Evolutionary conservation across 2,888 invertebrate genomes (phyloP), one percentile per base, ranked within the genome.

Genomic region (Lobophora halterata): DNA sequence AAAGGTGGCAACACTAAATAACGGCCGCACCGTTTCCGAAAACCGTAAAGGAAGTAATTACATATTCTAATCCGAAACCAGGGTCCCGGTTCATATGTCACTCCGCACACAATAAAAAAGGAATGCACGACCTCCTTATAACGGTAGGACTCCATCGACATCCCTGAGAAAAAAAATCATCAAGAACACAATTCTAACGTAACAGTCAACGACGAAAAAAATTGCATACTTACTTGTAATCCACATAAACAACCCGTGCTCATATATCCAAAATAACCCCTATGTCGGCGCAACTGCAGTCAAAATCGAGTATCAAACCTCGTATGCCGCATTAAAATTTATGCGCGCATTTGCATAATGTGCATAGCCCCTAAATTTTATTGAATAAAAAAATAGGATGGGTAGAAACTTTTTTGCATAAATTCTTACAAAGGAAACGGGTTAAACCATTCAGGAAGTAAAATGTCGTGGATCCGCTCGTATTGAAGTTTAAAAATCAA

Each of bases 381-480:
- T 87, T 88, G 79, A 87, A 82, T 82, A 82, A 88, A 88, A 87
- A 88, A 88, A 88, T 88, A 88, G 88, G 88, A 88, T 88, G 88
- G 88, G 88, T 88, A 87, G 56, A 75, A 73, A 79, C 82, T 83
- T 88, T 87, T 88, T 88, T 88, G 88, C 88, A 88, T 88, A 88
- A 83, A 85, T 81, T 86, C 79, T 72, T 74, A 83, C 86, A 87
- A 86, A 86, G 77, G 86, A 83, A 88, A 86, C 86, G 86, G 87
- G 87, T 86, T 87, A 81, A 81, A 72, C 71, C 73, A 76, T 82
- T 79, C 80, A 83, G 86, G 87, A 87, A 87, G 81, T 83, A 67
- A 71, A 80, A 79, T 67, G 79, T 77, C 79, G 77, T 68, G 70
- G 79, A 80, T 83, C 79, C 75, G 75, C 55, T 69, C 49, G 61